These are phyloP conservation scores for Lordiphosa fenestrarum DNA, from an alignment of 2,888 invertebrate genomes.

Conservation along the genomic window DNA sequence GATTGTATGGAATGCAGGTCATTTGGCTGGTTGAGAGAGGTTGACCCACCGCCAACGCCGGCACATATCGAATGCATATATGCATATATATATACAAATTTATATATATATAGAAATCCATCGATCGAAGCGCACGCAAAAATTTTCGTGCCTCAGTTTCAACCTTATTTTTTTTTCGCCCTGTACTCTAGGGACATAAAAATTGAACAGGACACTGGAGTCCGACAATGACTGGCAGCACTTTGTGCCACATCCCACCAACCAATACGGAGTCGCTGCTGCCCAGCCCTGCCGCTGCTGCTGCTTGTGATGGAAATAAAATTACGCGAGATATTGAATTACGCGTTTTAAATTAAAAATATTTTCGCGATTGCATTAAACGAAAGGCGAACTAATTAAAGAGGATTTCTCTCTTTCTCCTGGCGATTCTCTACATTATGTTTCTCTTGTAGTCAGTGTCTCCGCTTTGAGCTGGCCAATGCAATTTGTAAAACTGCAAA, in stretches of 20 bases:
- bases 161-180: conserved; percentile 6
- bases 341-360: conserved; percentile 72
- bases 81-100: background rate
- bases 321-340: conserved; percentile 71
- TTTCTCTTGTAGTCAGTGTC: conserved; percentile 5
- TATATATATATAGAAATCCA: conserved; percentile 23
- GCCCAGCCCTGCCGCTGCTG: background rate
- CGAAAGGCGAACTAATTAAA: conserved; percentile 56
- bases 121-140: conserved; percentile 11
- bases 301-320: conserved; percentile 56
- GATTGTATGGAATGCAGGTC: conserved; percentile 14
- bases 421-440: conserved; percentile 1
- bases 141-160: conserved; percentile 5
- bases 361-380: conserved; percentile 70
- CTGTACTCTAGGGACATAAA: conserved; percentile 25
- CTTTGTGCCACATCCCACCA: conserved; percentile 43
- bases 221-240: conserved; percentile 64
- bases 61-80: conserved; percentile 19
- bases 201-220: conserved; percentile 50
- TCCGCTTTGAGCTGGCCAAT: conserved; percentile 24
- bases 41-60: conserved; percentile 3
- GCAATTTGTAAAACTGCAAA: conserved; percentile 19
- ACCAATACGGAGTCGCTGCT: background rate
- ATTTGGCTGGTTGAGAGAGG: conserved; percentile 24
- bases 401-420: conserved; percentile 8